Percentiles rank a stretch among this genome's conserved stretches.
Evolutionary conservation across 2,888 invertebrate species (phyloP).

Genomic region (Conus canariensis): DNA sequence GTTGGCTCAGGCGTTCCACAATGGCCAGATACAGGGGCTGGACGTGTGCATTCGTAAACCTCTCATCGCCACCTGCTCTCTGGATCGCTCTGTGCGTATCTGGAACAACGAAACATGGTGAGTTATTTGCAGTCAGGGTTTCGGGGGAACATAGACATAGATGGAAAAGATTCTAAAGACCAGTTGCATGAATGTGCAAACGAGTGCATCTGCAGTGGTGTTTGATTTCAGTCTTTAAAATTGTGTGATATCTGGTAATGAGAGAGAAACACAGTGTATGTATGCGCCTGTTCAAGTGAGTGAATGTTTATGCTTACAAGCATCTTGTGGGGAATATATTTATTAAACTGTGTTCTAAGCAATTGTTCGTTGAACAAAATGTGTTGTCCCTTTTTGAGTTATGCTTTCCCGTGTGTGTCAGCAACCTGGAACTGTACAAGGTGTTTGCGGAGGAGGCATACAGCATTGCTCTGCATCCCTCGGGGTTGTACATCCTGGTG

Average conservation of each 20-base stretch:
- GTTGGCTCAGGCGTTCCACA: conserved; percentile 82
- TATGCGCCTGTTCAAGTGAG: background rate
- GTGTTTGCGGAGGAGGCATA: conserved; percentile 90
- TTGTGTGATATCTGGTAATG: too few relatives aligned
- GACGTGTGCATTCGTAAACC: conserved; percentile 94
- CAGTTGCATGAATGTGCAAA: too few relatives aligned
- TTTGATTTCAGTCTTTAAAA: too few relatives aligned
- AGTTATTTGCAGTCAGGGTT: conserved; percentile 34
- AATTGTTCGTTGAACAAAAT: too few relatives aligned
- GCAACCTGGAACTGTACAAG: conserved; percentile 85
- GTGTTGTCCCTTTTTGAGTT: too few relatives aligned
- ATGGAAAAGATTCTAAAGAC: background rate
- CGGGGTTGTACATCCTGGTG: conserved; percentile 90
- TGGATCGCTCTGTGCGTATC: conserved; percentile 91
- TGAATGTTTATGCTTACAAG: background rate
- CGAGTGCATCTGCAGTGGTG: too few relatives aligned
- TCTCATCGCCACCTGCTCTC: conserved; percentile 89
- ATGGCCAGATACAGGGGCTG: conserved; percentile 88
- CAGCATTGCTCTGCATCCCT: conserved; percentile 88
- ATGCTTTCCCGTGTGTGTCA: conserved; percentile 49
- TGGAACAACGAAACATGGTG: conserved; percentile 94
- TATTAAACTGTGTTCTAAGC: too few relatives aligned
- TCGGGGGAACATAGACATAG: background rate
- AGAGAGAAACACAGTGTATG: too few relatives aligned
- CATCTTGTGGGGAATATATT: background rate